Evolutionary conservation across 2,113 vertebrate species (phyloP), one percentile per base, ranked within the genome.

Genomic region (Tetrao urogallus): DNA sequence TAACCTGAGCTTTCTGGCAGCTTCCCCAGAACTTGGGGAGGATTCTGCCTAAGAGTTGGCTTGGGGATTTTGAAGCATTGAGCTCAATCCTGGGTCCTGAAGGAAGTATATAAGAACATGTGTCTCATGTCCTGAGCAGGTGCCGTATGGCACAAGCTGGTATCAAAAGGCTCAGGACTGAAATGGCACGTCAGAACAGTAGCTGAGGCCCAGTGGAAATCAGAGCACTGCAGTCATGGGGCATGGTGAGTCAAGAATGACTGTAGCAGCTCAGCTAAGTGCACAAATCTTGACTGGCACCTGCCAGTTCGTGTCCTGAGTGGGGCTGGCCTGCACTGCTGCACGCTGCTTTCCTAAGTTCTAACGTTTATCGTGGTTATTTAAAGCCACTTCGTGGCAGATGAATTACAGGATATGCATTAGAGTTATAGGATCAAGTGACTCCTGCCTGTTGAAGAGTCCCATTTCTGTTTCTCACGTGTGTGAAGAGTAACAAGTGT

Each of bases 1-100:
- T 82, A 60, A 87, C 65, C 50, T 75, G 74, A 85, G 58, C 38
- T 66, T 38, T 52, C 83, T 95, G 85, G 75, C 89, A 96, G 86
- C 88, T 80, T 92, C 82, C 70, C 82, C 67, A 76, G 77, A 86
- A 89, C 38, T 18, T 64, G 52, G 20, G 28, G 65, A 81, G 40
- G 38, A 61, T 30, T 27, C 54, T 52, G 38, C n/a, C 2, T 10
- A 7, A 86, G 45, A n/a, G 34, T 10, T 34, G 54, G 64, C 27
- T 32, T 40, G 77, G 71, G 63, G 36, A 69, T 89, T 89, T 47
- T n/a, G 57, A 69, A 82, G 63, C n/a, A 8, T 36, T 10, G 18
- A 64, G 8, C 82, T 95, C 43, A 13, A 27, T 67, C 82, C 48
- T 45, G 6, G 42, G 25, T 36, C 25, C 87, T 56, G 45, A 65